Percentiles rank a stretch among this genome's conserved stretches.
phyloP scores from a whole-genome alignment of 2,888 invertebrate genomes.

The Pecten maximus region DNA sequence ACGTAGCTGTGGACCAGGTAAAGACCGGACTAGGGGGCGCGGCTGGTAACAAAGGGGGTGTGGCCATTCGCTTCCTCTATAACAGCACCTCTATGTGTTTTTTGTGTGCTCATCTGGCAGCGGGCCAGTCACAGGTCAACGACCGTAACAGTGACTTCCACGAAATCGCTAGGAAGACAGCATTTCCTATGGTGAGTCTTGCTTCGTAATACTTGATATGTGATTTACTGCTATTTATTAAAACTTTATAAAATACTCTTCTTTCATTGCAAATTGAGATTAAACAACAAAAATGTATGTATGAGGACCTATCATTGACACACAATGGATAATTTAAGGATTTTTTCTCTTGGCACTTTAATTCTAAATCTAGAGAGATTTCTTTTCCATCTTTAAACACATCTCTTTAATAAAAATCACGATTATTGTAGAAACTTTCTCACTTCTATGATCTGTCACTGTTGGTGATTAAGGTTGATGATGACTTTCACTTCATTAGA shows the following conservation, averaged over 20 bases:
- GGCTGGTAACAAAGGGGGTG: slow-evolving; percentile 98
- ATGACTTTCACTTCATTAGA: background rate
- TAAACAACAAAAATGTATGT: too few relatives aligned
- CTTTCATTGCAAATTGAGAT: too few relatives aligned
- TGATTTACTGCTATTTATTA: background rate
- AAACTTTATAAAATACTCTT: too few relatives aligned
- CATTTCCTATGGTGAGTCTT: slow-evolving; percentile 82
- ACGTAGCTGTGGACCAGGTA: slow-evolving; percentile 96
- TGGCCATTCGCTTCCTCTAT: slow-evolving; percentile 94
- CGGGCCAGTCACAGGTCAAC: slow-evolving; percentile 96
- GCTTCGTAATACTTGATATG: background rate
- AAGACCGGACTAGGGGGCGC: slow-evolving; percentile 99
- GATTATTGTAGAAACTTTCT: background rate
- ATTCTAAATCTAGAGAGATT: background rate
- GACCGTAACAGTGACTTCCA: slow-evolving; percentile 98
- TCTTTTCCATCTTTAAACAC: background rate
- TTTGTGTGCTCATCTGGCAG: slow-evolving; percentile 99
- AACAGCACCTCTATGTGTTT: slow-evolving; percentile 98
- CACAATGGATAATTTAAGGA: too few relatives aligned
- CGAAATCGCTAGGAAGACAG: slow-evolving; percentile 93
- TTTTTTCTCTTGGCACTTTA: background rate
- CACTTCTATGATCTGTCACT: background rate
- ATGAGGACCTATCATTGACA: too few relatives aligned
- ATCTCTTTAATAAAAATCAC: background rate
- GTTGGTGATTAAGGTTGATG: background rate